Conservation (phyloP, 2,797 vertebrate genomes). For the Phataginus tetradactyla region DNA sequence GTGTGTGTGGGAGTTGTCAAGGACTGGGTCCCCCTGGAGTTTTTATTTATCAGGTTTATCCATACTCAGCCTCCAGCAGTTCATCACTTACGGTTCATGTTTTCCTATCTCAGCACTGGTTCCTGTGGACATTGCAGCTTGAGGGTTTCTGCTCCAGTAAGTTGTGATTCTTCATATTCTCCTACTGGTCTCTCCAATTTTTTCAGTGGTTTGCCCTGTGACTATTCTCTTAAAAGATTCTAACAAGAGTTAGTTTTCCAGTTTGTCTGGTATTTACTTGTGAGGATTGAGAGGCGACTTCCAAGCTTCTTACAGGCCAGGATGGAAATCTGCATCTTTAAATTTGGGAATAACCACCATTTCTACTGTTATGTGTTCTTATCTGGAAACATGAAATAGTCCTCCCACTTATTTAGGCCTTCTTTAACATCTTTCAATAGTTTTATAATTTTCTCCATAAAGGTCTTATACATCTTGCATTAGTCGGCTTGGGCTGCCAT, state of each 20-base stretch:
- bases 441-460: neutral
- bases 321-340: neutral
- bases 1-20: too few species aligned
- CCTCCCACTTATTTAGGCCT: neutral
- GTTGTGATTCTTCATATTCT: neutral
- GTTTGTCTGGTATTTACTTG: neutral
- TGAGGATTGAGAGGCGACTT: neutral
- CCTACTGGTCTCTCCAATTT: neutral
- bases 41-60: neutral
- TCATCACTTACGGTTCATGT: neutral
- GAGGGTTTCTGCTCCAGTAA: neutral
- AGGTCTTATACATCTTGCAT: neutral
- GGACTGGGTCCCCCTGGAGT: neutral
- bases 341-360: neutral
- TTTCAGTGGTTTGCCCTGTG: neutral
- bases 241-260: neutral
- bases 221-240: neutral
- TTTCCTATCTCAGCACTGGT: neutral
- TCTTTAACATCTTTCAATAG: conserved; percentile 4
- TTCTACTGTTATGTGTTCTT: neutral
- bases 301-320: neutral
- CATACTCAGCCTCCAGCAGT: neutral
- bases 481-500: neutral
- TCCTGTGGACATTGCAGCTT: neutral
- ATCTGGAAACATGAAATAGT: neutral